These are phyloP conservation scores for Eristalis arbustorum DNA, from an alignment of 2,888 invertebrate species.

Conservation along the genomic window DNA sequence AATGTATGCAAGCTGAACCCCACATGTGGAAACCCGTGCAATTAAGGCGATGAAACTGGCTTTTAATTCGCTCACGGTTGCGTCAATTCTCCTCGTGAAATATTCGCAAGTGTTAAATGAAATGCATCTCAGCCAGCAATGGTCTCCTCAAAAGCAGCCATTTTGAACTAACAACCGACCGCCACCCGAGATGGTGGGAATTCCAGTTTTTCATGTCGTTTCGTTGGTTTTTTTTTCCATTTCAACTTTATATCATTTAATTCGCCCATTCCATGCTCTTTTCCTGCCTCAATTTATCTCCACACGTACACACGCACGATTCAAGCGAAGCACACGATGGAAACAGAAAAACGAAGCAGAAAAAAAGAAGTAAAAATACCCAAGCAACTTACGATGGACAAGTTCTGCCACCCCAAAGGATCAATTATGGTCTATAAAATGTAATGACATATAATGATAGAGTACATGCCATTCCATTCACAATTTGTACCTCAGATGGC, in stretches of 20 bases:
- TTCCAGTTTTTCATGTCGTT: neutral
- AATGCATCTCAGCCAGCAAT: neutral
- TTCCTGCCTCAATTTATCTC: neutral
- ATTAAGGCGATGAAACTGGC: neutral
- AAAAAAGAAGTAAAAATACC: conserved; percentile 18
- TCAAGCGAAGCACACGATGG: neutral
- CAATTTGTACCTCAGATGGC: conserved; percentile 67
- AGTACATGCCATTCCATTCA: conserved; percentile 73
- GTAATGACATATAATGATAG: conserved; percentile 80
- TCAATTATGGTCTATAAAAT: conserved; percentile 77
- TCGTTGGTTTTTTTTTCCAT: conserved; percentile 13
- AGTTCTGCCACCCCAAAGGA: conserved; percentile 70
- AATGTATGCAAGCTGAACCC: neutral
- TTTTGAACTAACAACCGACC: neutral
- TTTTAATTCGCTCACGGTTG: neutral
- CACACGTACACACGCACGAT: conserved; percentile 6
- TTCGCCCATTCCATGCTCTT: conserved; percentile 48
- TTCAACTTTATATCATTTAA: conserved; percentile 60
- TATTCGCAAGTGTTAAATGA: neutral
- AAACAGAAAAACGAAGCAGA: neutral
- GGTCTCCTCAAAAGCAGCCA: neutral
- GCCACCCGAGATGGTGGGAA: neutral
- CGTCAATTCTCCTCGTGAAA: neutral
- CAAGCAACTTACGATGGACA: conserved; percentile 60
- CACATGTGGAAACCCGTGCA: neutral